Evolutionary conservation across 2,888 invertebrate genomes (phyloP).

Genomic region (Cinara cedri): DNA sequence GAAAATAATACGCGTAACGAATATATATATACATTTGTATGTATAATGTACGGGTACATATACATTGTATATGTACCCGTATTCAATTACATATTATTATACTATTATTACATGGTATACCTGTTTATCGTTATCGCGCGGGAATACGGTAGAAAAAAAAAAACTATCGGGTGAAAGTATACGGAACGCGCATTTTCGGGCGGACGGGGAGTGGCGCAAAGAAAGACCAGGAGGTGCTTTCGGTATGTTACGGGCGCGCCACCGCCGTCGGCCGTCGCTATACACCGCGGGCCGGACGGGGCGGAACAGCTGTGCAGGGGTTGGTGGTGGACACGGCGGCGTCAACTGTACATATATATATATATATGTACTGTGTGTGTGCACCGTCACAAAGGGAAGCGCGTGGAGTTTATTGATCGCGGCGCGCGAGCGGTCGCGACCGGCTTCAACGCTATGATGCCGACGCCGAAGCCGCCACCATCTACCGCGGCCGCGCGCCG

Average conservation of each 20-base stretch:
- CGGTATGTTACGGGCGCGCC: neutral
- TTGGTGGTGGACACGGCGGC: neutral
- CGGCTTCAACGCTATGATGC: constrained; percentile 40
- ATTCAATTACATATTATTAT: no score
- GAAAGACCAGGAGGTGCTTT: neutral
- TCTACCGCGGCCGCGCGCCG: neutral
- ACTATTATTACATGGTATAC: no score
- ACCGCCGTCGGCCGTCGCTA: neutral
- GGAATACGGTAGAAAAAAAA: neutral
- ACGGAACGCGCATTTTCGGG: neutral
- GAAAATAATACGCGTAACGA: no score
- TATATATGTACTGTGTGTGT: neutral
- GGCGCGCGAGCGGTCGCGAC: constrained; percentile 40
- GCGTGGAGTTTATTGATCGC: constrained; percentile 54
- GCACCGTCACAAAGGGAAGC: constrained; percentile 29
- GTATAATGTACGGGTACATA: no score
- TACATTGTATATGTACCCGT: no score
- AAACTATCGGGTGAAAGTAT: neutral
- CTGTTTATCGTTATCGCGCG: no score
- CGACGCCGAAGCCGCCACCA: neutral
- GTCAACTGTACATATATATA: neutral
- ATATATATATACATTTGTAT: no score
- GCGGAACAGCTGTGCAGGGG: neutral
- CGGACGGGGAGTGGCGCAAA: neutral
- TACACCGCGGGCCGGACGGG: neutral